Conservation (phyloP, 2,113 vertebrate species). For the Acrocephalus kingi region DNA sequence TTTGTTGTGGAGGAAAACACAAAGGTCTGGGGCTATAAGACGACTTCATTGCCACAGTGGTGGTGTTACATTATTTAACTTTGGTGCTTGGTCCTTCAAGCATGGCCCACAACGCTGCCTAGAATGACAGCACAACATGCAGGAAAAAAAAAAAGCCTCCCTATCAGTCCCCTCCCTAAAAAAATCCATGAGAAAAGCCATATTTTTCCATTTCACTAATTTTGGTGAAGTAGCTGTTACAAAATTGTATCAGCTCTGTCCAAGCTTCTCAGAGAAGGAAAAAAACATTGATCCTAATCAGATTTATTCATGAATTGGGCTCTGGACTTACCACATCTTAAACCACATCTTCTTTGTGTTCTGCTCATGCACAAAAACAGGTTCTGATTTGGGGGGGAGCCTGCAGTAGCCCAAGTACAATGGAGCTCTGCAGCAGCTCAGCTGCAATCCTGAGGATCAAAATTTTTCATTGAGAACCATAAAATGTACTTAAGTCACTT, state of each 20-base stretch:
- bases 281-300: neutral
- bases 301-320: neutral
- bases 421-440: neutral
- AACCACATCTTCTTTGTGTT: neutral
- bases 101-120: neutral
- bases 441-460: neutral
- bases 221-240: neutral
- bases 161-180: neutral
- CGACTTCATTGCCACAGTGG: neutral
- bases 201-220: neutral
- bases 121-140: rapidly evolving
- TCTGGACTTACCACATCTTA: neutral
- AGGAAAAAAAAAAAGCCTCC: neutral
- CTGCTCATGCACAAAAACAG: neutral
- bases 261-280: neutral
- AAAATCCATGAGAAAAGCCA: neutral
- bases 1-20: neutral
- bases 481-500: neutral
- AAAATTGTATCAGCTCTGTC: neutral
- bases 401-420: neutral
- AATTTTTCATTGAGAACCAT: neutral
- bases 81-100: rapidly evolving
- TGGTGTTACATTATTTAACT: neutral
- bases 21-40: neutral
- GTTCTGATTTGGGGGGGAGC: rapidly evolving